Conservation (phyloP, 30 jellyfish, hydroid and myxozoan genomes). For the Turritopsis dohrnii region DNA sequence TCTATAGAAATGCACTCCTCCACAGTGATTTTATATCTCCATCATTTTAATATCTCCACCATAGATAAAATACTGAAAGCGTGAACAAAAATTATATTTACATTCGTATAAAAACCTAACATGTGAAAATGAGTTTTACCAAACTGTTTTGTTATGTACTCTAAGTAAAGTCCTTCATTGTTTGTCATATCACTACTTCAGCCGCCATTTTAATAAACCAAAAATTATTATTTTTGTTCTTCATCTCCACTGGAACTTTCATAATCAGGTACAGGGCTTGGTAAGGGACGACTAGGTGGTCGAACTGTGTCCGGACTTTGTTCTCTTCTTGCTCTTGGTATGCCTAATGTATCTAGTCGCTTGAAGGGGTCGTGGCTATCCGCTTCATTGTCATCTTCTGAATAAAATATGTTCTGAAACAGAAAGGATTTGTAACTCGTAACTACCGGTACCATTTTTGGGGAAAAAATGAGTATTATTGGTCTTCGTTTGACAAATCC, state of each 20-base stretch:
- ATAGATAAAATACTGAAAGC: too few species aligned
- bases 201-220: neutral
- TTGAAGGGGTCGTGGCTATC: neutral
- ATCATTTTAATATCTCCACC: too few species aligned
- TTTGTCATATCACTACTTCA: neutral
- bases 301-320: neutral
- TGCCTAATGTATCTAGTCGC: neutral
- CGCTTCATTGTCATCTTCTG: neutral
- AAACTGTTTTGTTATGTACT: too few species aligned
- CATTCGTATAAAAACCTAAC: too few species aligned
- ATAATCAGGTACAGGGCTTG: neutral
- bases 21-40: too few species aligned
- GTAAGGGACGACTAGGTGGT: conserved; percentile 3
- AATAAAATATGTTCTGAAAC: neutral
- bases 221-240: neutral
- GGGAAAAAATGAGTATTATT: too few species aligned
- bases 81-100: too few species aligned
- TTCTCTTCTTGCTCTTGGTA: conserved; percentile 16
- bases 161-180: too few species aligned
- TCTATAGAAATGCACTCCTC: too few species aligned
- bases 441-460: too few species aligned
- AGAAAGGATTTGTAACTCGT: neutral
- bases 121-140: too few species aligned
- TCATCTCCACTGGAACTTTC: neutral
- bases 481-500: too few species aligned